A percentile compares a stretch with the other conserved stretches of the same genome.
Conservation (phyloP, 2,113 vertebrate genomes). For the Psephotus haematonotus region DNA sequence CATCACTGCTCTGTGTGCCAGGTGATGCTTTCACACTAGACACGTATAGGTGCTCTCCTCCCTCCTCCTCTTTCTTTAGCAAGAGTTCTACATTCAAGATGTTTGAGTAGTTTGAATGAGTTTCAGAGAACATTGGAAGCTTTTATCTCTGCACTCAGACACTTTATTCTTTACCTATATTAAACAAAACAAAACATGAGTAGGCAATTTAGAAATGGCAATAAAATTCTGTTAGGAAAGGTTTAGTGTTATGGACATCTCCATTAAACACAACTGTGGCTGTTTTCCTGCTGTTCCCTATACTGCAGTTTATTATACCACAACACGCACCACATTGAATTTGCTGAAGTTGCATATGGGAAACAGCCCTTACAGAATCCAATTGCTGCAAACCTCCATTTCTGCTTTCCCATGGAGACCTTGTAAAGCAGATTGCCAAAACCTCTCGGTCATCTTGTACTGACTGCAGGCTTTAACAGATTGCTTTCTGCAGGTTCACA, state of each 20-base stretch:
- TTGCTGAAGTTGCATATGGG: background rate
- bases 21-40: background rate
- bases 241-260: background rate
- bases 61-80: background rate
- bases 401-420: background rate
- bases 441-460: too few relatives aligned
- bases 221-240: background rate
- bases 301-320: background rate
- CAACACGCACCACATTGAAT: fast-evolving
- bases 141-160: background rate
- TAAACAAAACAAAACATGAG: background rate
- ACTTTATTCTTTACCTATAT: background rate
- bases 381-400: background rate
- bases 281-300: background rate
- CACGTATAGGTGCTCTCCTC: background rate
- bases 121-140: background rate
- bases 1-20: background rate
- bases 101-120: background rate
- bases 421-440: background rate
- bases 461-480: background rate
- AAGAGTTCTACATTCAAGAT: background rate
- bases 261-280: background rate
- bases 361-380: background rate
- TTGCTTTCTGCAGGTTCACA: background rate
- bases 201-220: background rate